Base-by-base conservation (phyloP, 2,113 vertebrate species). In the Urocynchramus pylzowi region DNA sequence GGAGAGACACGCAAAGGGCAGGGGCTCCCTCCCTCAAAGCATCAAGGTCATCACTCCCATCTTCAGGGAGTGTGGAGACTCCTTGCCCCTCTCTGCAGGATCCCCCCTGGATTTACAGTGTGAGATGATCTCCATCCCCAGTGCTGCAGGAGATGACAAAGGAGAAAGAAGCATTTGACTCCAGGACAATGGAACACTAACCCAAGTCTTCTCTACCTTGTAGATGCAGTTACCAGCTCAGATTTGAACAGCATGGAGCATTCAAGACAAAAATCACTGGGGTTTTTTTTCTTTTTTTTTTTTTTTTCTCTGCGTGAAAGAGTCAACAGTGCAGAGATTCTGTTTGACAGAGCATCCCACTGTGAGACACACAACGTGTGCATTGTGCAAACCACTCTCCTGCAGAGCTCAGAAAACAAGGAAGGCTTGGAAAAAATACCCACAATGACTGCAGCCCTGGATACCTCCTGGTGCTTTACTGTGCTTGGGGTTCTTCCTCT, bases 281-380 rank as follows among this genome's bases (percentile, higher is more conserved):
- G 82, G 13, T 60, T 37, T 60, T 27, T 17, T 11, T 35, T 28
- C 28, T 30, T 31, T 53, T 52, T 42, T 41, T 67, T 50, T 59
- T 82, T 47, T 39, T 50, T 60, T 37, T 6, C 22, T 10, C 64
- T 75, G 85, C 3, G 0, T 1, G 21, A 75, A 92, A 94, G 93
- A 96, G 69, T 84, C 88, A 86, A 95, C 92, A 94, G 88, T 10
- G 76, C 79, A 68, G 90, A 91, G 93, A 93, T 84, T 93, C 90
- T 93, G 93, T 88, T 81, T 76, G 90, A 97, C 95, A 96, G 90
- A 93, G 92, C 90, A 91, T 94, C 93, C 95, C 47, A 90, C 93
- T 96, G 95, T 96, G 96, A 93, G 88, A 91, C 75, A 87, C 90
- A 97, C 95, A 96, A 94, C 91, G 59, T 90, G 82, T 63, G 95